phyloP scores from a whole-genome alignment of 2,797 vertebrate genomes.

The Lateolabrax maculatus region DNA sequence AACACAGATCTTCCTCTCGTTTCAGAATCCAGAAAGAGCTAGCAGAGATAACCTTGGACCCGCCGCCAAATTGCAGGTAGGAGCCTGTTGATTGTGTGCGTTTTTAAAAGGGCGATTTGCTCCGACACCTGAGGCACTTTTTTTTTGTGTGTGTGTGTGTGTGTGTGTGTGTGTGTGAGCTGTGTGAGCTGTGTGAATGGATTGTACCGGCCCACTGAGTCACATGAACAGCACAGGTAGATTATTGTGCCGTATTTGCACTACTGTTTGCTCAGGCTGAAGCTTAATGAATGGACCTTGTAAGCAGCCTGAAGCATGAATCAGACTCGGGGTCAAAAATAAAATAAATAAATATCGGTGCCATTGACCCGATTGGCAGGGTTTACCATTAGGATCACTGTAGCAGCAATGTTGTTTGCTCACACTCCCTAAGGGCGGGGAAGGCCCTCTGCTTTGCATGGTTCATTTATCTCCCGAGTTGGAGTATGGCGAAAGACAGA shows the following conservation, averaged over 20 bases:
- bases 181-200: slow-evolving; percentile 42
- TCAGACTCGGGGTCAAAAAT: slow-evolving; percentile 7
- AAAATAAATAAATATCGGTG: slow-evolving; percentile 36
- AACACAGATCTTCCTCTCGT: slow-evolving; percentile 53
- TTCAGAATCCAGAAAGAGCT: slow-evolving; percentile 98
- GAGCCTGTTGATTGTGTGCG: slow-evolving; percentile 76
- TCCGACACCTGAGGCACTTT: slow-evolving; percentile 44
- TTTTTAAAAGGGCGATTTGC: slow-evolving; percentile 47
- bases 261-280: slow-evolving; percentile 41
- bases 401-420: slow-evolving; percentile 47
- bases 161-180: neutral
- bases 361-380: slow-evolving; percentile 33
- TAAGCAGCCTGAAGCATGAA: slow-evolving; percentile 34
- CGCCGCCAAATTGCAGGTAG: slow-evolving; percentile 98
- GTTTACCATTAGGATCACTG: slow-evolving; percentile 53
- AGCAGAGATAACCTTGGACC: slow-evolving; percentile 96
- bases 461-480: slow-evolving; percentile 44
- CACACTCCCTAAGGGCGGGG: slow-evolving; percentile 44
- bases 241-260: slow-evolving; percentile 43
- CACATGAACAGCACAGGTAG: slow-evolving; percentile 55
- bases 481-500: slow-evolving; percentile 15
- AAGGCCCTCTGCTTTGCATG: slow-evolving; percentile 32
- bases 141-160: slow-evolving; percentile 17
- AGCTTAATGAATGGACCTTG: slow-evolving; percentile 37
- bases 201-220: slow-evolving; percentile 54